These are phyloP conservation scores for Protaetia brevitarsis DNA, from an alignment of 1,140 invertebrate genomes.

Conservation along the genomic window DNA sequence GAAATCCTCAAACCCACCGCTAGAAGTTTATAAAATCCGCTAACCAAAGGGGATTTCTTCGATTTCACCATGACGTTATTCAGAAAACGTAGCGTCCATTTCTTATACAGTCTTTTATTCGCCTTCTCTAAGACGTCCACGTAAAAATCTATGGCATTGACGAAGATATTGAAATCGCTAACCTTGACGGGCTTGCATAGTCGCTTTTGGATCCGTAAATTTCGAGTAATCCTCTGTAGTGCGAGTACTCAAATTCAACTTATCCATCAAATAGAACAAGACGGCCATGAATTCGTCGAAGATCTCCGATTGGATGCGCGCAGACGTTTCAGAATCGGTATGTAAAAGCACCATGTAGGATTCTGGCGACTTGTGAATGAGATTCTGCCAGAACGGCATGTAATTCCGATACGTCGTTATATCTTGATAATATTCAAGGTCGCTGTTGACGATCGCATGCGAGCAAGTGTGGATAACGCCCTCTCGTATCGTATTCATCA, in stretches of 20 bases:
- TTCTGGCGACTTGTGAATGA: constrained; percentile 41
- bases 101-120: constrained; percentile 48
- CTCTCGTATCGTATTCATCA: constrained; percentile 49
- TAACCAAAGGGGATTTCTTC: constrained; percentile 54
- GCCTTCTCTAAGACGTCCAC: constrained; percentile 54
- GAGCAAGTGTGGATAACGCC: constrained; percentile 56
- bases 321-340: constrained; percentile 28
- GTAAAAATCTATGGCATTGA: constrained; percentile 66
- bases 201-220: constrained; percentile 51
- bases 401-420: constrained; percentile 53
- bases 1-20: constrained; percentile 48
- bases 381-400: constrained; percentile 54
- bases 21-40: constrained; percentile 58
- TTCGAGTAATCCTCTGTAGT: constrained; percentile 41
- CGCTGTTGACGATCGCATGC: constrained; percentile 51
- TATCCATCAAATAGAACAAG: constrained; percentile 53
- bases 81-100: constrained; percentile 55
- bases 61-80: constrained; percentile 56
- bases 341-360: background rate
- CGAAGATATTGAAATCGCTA: constrained; percentile 65
- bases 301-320: constrained; percentile 48
- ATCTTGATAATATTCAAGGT: constrained; percentile 42
- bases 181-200: constrained; percentile 54
- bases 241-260: constrained; percentile 54
- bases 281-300: constrained; percentile 56